Percentiles rank a stretch among this genome's conserved stretches.
These are phyloP conservation scores for Urophycis tenuis DNA, from an alignment of 2,797 vertebrate genomes.

Conservation along the genomic window DNA sequence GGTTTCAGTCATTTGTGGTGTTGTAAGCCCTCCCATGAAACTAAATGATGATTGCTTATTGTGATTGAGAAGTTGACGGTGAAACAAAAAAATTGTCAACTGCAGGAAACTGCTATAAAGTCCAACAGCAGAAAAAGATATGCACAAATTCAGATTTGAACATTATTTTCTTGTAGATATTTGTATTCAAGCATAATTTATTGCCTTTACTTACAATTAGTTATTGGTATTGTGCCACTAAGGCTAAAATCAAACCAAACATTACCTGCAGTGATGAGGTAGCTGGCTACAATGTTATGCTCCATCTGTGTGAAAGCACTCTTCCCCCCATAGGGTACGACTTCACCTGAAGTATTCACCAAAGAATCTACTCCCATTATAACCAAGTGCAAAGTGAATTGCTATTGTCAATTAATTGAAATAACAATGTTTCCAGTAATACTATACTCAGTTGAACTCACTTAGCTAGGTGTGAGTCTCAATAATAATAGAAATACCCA, in stretches of 20 bases:
- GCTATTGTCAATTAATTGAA: slow-evolving; percentile 7
- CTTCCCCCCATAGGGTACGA: slow-evolving; percentile 61
- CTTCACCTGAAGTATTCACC: slow-evolving; percentile 68
- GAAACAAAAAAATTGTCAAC: background rate
- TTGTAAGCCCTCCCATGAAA: background rate
- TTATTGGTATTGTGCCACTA: background rate
- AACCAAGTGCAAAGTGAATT: slow-evolving; percentile 16
- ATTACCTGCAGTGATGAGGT: slow-evolving; percentile 93
- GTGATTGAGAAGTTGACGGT: background rate
- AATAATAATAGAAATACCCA: slow-evolving; percentile 24
- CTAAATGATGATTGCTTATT: background rate
- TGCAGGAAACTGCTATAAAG: background rate
- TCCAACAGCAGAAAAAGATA: background rate
- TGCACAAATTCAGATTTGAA: background rate
- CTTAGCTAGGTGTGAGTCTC: slow-evolving; percentile 16
- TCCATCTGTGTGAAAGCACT: slow-evolving; percentile 87
- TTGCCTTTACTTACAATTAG: slow-evolving; percentile 1
- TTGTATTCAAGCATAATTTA: background rate
- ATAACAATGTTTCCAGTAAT: background rate
- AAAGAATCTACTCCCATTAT: slow-evolving; percentile 60
- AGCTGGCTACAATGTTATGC: slow-evolving; percentile 90
- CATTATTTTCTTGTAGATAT: background rate
- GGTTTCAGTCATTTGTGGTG: background rate
- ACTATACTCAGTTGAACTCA: background rate
- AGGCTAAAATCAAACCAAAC: background rate